These are phyloP conservation scores for Eupithecia dodoneata DNA, from an alignment of 2,888 invertebrate species.

Conservation along the genomic window DNA sequence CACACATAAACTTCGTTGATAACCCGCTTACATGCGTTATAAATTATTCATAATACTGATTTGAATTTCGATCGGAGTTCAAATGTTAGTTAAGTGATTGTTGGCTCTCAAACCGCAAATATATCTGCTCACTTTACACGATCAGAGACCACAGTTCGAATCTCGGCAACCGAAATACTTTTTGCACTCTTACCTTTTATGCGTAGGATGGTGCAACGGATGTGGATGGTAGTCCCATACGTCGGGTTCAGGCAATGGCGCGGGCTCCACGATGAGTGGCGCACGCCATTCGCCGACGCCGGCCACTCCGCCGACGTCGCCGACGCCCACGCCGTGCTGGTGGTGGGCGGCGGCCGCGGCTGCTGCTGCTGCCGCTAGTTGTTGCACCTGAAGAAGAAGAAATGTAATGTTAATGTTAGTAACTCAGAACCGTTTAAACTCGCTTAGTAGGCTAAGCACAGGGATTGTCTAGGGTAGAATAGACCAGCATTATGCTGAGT, in stretches of 20 bases:
- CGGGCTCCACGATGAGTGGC: slow-evolving; percentile 92
- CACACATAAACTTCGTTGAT: too few relatives aligned
- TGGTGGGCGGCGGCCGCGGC: slow-evolving; percentile 93
- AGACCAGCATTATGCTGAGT: too few relatives aligned
- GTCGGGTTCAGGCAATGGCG: slow-evolving; percentile 75
- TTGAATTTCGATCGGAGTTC: too few relatives aligned
- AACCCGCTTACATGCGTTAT: too few relatives aligned
- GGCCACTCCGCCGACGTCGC: slow-evolving; percentile 54
- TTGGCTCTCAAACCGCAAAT: too few relatives aligned
- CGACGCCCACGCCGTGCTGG: slow-evolving; percentile 79
- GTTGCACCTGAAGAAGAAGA: slow-evolving; percentile 83
- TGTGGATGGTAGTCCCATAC: slow-evolving; percentile 76
- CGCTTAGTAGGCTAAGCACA: too few relatives aligned
- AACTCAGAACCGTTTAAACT: neutral
- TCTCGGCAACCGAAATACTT: neutral
- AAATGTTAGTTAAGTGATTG: too few relatives aligned
- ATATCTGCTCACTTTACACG: too few relatives aligned
- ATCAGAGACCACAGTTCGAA: neutral
- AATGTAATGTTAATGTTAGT: neutral
- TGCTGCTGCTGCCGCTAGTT: slow-evolving; percentile 91
- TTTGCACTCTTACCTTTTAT: slow-evolving; percentile 64
- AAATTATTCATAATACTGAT: too few relatives aligned
- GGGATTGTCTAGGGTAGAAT: too few relatives aligned
- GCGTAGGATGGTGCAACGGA: slow-evolving; percentile 68
- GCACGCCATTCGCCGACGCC: slow-evolving; percentile 89